These are phyloP conservation scores for Drosophila fuyamai DNA, from an alignment of 1,140 invertebrate genomes.

Conservation along the genomic window DNA sequence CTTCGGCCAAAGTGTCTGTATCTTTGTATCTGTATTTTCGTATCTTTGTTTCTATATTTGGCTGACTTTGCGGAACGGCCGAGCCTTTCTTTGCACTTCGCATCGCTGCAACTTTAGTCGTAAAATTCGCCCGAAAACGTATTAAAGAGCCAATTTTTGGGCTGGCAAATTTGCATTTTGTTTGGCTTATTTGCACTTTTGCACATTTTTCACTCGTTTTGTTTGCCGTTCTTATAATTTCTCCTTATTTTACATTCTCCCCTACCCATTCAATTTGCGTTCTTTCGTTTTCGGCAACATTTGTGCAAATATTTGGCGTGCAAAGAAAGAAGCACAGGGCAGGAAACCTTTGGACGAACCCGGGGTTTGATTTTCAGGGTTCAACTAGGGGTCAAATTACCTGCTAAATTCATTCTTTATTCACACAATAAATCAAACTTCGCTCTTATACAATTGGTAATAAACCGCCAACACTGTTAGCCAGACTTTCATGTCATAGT, in stretches of 20 bases:
- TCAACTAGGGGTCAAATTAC: slow-evolving; percentile 24
- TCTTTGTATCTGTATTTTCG: background rate
- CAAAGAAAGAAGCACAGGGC: slow-evolving; percentile 17
- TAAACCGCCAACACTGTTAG: slow-evolving; percentile 7
- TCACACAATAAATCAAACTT: slow-evolving; percentile 14
- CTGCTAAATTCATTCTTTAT: slow-evolving; percentile 9
- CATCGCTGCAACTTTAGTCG: slow-evolving; percentile 48
- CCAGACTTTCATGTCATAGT: slow-evolving; percentile 11
- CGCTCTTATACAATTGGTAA: background rate
- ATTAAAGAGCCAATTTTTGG: slow-evolving; percentile 6
- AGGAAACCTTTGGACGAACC: slow-evolving; percentile 13
- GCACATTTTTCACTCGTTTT: slow-evolving; percentile 47
- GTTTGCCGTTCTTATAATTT: slow-evolving; percentile 63
- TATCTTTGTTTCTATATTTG: background rate
- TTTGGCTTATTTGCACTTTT: slow-evolving; percentile 66
- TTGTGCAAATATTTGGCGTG: slow-evolving; percentile 68
- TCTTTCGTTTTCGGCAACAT: slow-evolving; percentile 41
- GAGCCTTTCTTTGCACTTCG: slow-evolving; percentile 71
- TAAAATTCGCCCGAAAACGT: slow-evolving; percentile 55
- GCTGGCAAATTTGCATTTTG: slow-evolving; percentile 67
- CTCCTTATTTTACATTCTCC: slow-evolving; percentile 13
- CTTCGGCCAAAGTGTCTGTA: slow-evolving; percentile 2
- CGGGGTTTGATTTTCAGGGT: background rate
- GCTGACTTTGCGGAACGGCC: slow-evolving; percentile 6
- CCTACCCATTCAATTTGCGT: background rate